Conservation (phyloP, 2,113 vertebrate species). For the Psettodes erumei region DNA sequence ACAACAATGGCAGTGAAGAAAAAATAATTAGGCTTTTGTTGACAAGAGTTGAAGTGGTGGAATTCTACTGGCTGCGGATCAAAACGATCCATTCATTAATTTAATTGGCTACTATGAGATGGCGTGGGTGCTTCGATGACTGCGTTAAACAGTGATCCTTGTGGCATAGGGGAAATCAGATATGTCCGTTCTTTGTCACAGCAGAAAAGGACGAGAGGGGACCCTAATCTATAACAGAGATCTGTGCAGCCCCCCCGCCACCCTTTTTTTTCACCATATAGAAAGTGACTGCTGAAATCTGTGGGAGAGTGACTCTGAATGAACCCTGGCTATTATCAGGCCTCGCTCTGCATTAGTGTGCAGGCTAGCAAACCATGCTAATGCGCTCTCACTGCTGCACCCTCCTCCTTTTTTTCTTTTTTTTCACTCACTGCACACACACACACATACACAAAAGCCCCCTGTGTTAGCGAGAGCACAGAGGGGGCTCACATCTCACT, state of each 20-base stretch:
- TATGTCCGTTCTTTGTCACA: constrained; percentile 66
- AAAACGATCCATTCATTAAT: constrained; percentile 78
- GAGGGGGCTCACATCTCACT: constrained; percentile 85
- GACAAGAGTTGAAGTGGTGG: constrained; percentile 66
- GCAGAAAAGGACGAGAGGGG: constrained; percentile 59
- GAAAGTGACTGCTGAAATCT: constrained; percentile 78
- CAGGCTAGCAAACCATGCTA: constrained; percentile 76
- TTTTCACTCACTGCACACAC: constrained; percentile 74
- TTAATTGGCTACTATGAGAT: constrained; percentile 76
- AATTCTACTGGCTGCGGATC: constrained; percentile 64
- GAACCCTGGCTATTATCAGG: constrained; percentile 65
- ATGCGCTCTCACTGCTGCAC: constrained; percentile 51
- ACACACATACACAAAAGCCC: constrained; percentile 85
- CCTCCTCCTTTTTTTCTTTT: constrained; percentile 35
- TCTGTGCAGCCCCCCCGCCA: constrained; percentile 61
- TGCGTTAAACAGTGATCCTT: constrained; percentile 70
- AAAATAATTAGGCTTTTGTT: constrained; percentile 80
- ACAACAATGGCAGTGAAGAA: constrained; percentile 42
- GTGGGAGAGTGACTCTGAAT: constrained; percentile 68
- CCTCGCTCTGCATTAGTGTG: constrained; percentile 76
- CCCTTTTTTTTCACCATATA: constrained; percentile 76
- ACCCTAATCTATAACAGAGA: constrained; percentile 74
- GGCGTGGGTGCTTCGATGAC: constrained; percentile 68
- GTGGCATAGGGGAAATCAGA: constrained; percentile 73
- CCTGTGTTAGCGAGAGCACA: constrained; percentile 85